Percentiles rank a stretch among this genome's conserved stretches.
Evolutionary conservation across 2,888 invertebrate genomes (phyloP).

Genomic region (Kuschelorhynchus macadamiae): DNA sequence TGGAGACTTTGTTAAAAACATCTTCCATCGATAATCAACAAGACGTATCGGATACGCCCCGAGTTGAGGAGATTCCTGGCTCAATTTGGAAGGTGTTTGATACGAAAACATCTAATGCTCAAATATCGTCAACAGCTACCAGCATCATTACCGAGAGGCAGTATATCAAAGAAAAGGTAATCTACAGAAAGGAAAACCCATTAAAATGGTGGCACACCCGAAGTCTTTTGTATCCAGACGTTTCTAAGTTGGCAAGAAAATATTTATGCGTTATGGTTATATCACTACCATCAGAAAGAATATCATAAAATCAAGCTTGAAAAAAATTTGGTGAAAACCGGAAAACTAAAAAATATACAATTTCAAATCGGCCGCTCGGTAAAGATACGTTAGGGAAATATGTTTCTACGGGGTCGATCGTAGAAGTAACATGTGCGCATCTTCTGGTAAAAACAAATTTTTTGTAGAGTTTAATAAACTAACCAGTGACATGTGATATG

Average conservation of each 20-base stretch:
- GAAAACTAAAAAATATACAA: no score
- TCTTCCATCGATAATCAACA: not conserved
- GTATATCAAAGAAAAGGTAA: conserved; percentile 24
- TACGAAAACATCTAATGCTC: conserved; percentile 10
- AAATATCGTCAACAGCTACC: conserved; percentile 1
- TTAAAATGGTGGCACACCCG: conserved; percentile 25
- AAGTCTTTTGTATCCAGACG: conserved; percentile 19
- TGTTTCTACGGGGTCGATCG: no score
- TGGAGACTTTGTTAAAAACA: conserved; percentile 1
- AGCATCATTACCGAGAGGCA: conserved; percentile 20
- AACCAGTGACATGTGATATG: no score
- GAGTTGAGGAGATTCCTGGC: not conserved
- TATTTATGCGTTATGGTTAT: conserved; percentile 29
- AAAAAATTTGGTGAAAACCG: no score
- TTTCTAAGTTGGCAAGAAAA: conserved; percentile 25
- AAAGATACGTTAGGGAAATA: no score
- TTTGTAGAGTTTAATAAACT: no score
- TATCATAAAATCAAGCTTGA: no score
- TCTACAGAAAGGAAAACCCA: conserved; percentile 27
- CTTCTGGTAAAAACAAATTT: no score
- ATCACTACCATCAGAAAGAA: conserved; percentile 26
- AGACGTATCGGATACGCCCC: not conserved
- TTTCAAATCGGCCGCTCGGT: no score
- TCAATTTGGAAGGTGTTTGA: conserved; percentile 10
- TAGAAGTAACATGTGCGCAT: no score